These are phyloP conservation scores for Lysandra bellargus DNA, from an alignment of 2,888 invertebrate species.

Conservation along the genomic window DNA sequence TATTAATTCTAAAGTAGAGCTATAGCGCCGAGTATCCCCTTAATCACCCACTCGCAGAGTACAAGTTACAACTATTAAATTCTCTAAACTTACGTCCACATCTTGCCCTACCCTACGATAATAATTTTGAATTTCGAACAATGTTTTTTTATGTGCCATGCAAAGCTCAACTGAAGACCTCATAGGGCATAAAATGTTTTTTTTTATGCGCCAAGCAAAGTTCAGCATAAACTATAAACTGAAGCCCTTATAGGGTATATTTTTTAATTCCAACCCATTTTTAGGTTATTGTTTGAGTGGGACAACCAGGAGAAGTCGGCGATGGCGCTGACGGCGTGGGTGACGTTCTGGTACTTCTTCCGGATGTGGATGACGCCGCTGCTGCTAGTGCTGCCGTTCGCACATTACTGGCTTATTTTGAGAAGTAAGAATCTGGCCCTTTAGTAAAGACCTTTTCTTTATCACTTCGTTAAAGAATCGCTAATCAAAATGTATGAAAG, in stretches of 20 bases:
- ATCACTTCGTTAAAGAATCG: too few relatives aligned
- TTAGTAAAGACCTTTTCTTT: too few relatives aligned
- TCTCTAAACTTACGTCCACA: too few relatives aligned
- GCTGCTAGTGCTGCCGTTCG: constrained; percentile 57
- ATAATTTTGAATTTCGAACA: not conserved
- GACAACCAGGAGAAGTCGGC: constrained; percentile 64
- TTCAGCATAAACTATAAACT: not conserved
- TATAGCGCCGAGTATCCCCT: too few relatives aligned
- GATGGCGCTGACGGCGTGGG: constrained; percentile 60
- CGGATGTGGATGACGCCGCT: constrained; percentile 71
- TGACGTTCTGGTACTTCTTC: constrained; percentile 68
- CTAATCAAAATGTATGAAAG: too few relatives aligned
- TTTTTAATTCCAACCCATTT: not conserved
- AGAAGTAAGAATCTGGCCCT: constrained; percentile 48
- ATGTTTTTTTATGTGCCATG: not conserved
- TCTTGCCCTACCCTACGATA: too few relatives aligned
- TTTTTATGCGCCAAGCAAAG: not conserved
- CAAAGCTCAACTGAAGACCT: not conserved
- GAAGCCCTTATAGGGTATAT: not conserved
- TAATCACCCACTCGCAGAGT: too few relatives aligned
- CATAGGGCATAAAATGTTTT: not conserved
- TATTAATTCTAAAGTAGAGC: not conserved
- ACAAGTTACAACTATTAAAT: too few relatives aligned
- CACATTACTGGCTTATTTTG: constrained; percentile 61
- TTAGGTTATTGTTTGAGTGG: constrained; percentile 69